Evolutionary conservation across 2,113 vertebrate species (phyloP).

Genomic region (Gyps fulvus): DNA sequence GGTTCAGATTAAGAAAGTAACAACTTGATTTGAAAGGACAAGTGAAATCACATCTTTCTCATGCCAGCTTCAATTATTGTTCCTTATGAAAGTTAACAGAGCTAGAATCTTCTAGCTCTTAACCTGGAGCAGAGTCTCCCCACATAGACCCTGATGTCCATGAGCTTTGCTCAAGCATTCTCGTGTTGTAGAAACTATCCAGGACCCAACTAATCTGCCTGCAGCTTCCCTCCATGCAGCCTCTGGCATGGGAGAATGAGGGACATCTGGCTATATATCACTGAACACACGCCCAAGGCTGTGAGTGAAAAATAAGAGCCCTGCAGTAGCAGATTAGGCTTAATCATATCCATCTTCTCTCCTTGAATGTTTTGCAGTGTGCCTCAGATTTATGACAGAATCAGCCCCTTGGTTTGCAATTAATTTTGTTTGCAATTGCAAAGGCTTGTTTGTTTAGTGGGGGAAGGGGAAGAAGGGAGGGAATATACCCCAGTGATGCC

Average conservation of each 20-base stretch:
- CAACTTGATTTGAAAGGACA: neutral
- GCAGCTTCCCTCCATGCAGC: neutral
- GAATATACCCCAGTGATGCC: neutral
- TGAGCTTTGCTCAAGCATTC: neutral
- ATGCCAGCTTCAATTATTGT: neutral
- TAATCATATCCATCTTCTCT: neutral
- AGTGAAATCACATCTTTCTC: neutral
- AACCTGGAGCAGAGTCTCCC: neutral
- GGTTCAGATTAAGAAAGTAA: neutral
- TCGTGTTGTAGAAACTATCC: neutral
- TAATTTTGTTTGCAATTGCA: neutral
- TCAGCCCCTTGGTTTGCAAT: neutral
- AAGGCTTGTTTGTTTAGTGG: neutral
- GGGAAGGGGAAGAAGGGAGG: neutral
- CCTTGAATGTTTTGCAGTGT: neutral
- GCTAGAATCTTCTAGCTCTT: neutral
- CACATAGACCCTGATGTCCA: rapidly evolving
- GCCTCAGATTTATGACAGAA: neutral
- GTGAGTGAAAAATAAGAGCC: neutral
- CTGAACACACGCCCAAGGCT: neutral
- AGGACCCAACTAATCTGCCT: neutral
- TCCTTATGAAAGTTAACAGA: neutral
- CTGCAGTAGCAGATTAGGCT: neutral
- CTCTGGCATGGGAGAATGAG: neutral
- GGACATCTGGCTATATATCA: neutral